phyloP scores from a whole-genome alignment of 2,113 vertebrate species.

The Furnarius figulus region DNA sequence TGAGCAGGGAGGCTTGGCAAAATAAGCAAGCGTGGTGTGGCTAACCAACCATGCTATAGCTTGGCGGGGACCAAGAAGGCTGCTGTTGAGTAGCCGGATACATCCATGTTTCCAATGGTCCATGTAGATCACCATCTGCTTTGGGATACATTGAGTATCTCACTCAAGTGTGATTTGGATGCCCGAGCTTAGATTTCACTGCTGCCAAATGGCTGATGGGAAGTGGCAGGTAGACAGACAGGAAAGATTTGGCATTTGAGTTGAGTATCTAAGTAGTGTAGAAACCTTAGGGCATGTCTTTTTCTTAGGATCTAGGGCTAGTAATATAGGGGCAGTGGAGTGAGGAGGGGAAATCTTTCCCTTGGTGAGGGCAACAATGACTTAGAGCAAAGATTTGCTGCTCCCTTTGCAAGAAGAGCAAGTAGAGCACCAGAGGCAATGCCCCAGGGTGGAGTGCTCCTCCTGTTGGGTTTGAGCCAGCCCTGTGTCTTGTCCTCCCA shows the following conservation, averaged over 20 bases:
- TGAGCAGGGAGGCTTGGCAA: background rate
- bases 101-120: background rate
- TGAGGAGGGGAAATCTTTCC: background rate
- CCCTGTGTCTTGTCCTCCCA: accelerated
- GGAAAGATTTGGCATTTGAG: background rate
- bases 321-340: background rate
- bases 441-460: background rate
- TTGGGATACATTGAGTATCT: background rate
- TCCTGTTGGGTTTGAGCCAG: background rate
- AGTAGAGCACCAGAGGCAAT: background rate
- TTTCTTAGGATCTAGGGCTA: background rate
- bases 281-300: background rate
- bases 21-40: accelerated
- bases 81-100: background rate
- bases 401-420: background rate
- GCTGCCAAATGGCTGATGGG: background rate
- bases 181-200: background rate
- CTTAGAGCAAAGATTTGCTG: background rate
- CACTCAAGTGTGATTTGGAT: background rate
- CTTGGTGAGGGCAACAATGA: background rate
- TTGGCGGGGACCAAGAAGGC: background rate
- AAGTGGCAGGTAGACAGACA: background rate
- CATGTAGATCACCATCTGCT: background rate
- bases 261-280: background rate
- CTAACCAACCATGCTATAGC: background rate